Percentiles rank a stretch among this genome's conserved stretches.
Evolutionary conservation across 2,113 vertebrate genomes (phyloP).

Genomic region (Athene cunicularia): DNA sequence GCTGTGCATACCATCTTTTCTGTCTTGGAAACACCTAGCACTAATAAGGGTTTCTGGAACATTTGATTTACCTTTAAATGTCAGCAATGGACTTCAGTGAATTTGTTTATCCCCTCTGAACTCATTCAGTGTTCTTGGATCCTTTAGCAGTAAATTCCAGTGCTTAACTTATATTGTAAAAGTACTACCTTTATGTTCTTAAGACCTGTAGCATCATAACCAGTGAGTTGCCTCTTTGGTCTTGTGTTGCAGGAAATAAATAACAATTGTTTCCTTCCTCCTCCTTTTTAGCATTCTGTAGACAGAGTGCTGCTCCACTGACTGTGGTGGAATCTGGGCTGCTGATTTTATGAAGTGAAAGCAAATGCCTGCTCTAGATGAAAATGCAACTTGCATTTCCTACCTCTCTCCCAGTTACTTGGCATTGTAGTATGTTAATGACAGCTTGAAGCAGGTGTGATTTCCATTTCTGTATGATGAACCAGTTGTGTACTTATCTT

Average conservation of each 20-base stretch:
- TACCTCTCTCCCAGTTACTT: not conserved
- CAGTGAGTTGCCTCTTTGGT: not conserved
- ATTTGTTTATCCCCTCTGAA: not conserved
- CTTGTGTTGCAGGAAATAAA: not conserved
- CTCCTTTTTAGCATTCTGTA: not conserved
- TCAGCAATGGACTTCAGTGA: not conserved
- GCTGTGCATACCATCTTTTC: not conserved
- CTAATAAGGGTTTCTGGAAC: not conserved
- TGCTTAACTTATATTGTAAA: not conserved
- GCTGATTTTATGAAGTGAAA: not conserved
- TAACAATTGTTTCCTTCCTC: not conserved
- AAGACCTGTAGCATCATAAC: not conserved
- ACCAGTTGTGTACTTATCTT: constrained; percentile 29
- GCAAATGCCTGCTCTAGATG: not conserved
- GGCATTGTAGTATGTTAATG: not conserved
- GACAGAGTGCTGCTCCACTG: not conserved
- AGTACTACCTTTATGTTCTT: not conserved
- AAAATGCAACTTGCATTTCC: not conserved
- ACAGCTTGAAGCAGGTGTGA: constrained; percentile 40
- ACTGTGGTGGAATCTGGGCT: not conserved
- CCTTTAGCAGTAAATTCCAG: not conserved
- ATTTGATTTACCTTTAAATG: not conserved
- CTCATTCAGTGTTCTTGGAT: not conserved
- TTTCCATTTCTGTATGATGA: not conserved
- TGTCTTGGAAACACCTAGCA: not conserved